Conservation (phyloP, 2,888 invertebrate genomes). For the Trachelus tabidus region DNA sequence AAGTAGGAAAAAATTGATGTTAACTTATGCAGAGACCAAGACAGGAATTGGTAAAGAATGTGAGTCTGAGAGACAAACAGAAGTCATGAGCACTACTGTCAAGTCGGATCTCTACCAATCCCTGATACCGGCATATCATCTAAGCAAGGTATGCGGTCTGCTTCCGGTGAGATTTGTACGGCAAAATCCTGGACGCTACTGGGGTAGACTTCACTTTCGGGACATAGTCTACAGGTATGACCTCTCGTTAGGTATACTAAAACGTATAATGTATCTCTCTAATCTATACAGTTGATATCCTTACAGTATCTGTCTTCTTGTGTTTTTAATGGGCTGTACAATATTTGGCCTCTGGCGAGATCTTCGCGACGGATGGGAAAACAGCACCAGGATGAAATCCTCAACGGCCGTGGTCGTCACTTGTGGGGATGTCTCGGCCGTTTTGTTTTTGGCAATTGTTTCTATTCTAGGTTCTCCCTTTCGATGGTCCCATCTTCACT, state of each 20-base stretch:
- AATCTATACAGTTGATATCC: not conserved
- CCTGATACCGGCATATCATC: conserved; percentile 54
- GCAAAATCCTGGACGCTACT: conserved; percentile 41
- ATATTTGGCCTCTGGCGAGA: conserved; percentile 70
- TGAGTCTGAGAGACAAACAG: not conserved
- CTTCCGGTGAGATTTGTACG: conserved; percentile 51
- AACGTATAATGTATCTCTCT: not conserved
- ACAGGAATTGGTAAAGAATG: not conserved
- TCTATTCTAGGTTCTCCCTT: conserved; percentile 69
- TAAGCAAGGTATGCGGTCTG: conserved; percentile 54
- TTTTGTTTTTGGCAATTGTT: conserved; percentile 68
- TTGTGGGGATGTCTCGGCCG: conserved; percentile 70
- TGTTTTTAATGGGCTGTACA: conserved; percentile 36
- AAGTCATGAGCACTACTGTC: conserved; percentile 26
- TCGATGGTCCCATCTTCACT: conserved; percentile 69
- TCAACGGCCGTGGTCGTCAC: conserved; percentile 71
- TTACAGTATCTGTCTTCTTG: conserved; percentile 39
- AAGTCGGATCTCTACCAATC: conserved; percentile 52
- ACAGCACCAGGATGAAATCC: conserved; percentile 70
- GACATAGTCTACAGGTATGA: conserved; percentile 54
- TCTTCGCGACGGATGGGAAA: conserved; percentile 68
- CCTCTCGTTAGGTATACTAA: not conserved
- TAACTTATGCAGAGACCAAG: not conserved
- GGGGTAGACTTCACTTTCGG: conserved; percentile 34
- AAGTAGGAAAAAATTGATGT: not conserved